Evolutionary conservation across 2,888 invertebrate species (phyloP).

Genomic region (Heliothis peltigera): DNA sequence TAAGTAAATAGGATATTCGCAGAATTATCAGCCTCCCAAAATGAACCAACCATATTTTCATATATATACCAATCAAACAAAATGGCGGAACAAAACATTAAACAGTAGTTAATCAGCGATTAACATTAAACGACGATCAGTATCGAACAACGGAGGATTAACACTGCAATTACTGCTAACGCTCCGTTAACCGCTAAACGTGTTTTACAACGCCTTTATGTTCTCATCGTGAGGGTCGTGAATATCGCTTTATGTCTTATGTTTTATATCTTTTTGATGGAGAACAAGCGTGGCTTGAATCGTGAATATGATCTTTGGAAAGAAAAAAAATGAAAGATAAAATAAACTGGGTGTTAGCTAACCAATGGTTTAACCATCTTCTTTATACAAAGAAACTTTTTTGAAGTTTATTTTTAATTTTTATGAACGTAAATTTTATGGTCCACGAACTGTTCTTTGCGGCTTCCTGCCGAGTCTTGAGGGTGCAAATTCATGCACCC

Average conservation of each 20-base stretch:
- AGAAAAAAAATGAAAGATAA: neutral
- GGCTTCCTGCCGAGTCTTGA: too few relatives aligned
- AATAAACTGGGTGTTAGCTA: too few relatives aligned
- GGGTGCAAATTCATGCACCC: too few relatives aligned
- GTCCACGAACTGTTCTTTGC: too few relatives aligned
- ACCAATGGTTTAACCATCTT: too few relatives aligned
- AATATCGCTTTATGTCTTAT: constrained; percentile 7
- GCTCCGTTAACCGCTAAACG: constrained; percentile 15
- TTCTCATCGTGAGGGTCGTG: constrained; percentile 2
- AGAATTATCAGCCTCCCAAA: neutral
- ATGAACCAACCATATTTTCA: neutral
- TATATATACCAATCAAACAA: neutral
- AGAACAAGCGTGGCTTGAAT: constrained; percentile 10
- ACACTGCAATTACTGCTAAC: constrained; percentile 12
- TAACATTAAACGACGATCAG: constrained; percentile 10
- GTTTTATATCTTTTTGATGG: constrained; percentile 43
- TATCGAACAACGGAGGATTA: constrained; percentile 25
- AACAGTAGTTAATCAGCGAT: neutral
- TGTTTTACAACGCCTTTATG: constrained; percentile 25
- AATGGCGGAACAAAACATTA: neutral
- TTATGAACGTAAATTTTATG: too few relatives aligned
- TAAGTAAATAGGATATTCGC: neutral
- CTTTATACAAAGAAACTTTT: too few relatives aligned
- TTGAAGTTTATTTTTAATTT: too few relatives aligned
- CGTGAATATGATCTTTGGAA: constrained; percentile 23